Evolutionary conservation across 2,113 vertebrate species (phyloP).

Genomic region (Brachypteracias leptosomus): DNA sequence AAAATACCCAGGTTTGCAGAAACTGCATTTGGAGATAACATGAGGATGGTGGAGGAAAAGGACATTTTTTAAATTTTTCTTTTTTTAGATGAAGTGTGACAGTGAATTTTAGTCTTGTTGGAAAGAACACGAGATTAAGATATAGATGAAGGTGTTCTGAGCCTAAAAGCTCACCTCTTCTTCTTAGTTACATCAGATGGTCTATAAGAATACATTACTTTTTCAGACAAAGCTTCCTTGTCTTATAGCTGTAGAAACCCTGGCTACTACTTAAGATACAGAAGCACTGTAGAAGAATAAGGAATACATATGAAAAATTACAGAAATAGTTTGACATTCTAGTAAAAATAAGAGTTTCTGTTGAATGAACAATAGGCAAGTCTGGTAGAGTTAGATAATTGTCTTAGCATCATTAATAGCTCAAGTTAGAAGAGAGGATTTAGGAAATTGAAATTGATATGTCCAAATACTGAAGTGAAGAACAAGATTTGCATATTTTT

Average conservation of each 20-base stretch:
- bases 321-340: conserved; percentile 14
- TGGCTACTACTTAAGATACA: neutral
- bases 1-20: neutral
- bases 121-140: neutral
- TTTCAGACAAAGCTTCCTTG: neutral
- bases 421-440: conserved; percentile 30
- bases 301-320: neutral
- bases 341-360: neutral
- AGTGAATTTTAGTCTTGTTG: neutral
- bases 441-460: conserved; percentile 40
- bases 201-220: neutral
- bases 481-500: conserved; percentile 43
- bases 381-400: conserved; percentile 28
- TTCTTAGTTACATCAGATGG: neutral
- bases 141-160: neutral
- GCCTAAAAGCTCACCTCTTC: neutral
- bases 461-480: conserved; percentile 37
- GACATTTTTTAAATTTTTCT: neutral
- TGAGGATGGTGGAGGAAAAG: neutral
- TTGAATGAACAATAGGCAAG: neutral
- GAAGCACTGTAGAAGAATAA: neutral
- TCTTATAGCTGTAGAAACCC: neutral
- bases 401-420: conserved; percentile 33
- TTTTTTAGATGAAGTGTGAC: neutral
- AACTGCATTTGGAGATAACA: neutral